Percentiles rank a stretch among this genome's conserved stretches.
phyloP scores from a whole-genome alignment of 2,888 invertebrate species.

The Polymixis flavicincta region DNA sequence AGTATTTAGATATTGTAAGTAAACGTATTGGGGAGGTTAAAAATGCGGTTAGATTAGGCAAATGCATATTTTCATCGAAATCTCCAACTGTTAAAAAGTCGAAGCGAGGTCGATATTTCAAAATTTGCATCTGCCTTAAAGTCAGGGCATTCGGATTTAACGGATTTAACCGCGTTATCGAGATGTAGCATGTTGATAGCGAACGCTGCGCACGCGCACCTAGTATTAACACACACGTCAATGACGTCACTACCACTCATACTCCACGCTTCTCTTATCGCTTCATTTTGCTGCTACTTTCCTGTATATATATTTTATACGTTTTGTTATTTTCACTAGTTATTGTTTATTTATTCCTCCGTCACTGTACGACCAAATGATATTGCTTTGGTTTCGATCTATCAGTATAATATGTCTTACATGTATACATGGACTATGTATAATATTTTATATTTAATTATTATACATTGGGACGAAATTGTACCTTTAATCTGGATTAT shows the following conservation, averaged over 20 bases:
- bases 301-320: conserved; percentile 80
- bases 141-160: conserved; percentile 69
- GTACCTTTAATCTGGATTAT: conserved; percentile 25
- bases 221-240: conserved; percentile 74
- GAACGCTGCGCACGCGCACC: conserved; percentile 73
- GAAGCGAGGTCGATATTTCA: conserved; percentile 35
- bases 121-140: conserved; percentile 69
- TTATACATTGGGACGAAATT: conserved; percentile 23
- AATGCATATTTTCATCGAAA: conserved; percentile 70
- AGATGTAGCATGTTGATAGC: conserved; percentile 73
- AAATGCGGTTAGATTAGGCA: conserved; percentile 63
- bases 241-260: conserved; percentile 73
- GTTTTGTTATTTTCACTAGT: conserved; percentile 65
- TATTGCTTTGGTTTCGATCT: conserved; percentile 77
- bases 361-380: conserved; percentile 74
- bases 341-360: conserved; percentile 63
- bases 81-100: conserved; percentile 39
- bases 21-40: conserved; percentile 74
- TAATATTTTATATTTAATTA: conserved; percentile 23
- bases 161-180: conserved; percentile 72
- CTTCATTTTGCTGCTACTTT: conserved; percentile 78
- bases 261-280: conserved; percentile 79
- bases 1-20: conserved; percentile 27
- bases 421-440: conserved; percentile 32
- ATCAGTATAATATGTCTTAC: conserved; percentile 31